Evolutionary conservation across 2,113 vertebrate genomes (phyloP).

Genomic region (Microcebus lehilahytsara): DNA sequence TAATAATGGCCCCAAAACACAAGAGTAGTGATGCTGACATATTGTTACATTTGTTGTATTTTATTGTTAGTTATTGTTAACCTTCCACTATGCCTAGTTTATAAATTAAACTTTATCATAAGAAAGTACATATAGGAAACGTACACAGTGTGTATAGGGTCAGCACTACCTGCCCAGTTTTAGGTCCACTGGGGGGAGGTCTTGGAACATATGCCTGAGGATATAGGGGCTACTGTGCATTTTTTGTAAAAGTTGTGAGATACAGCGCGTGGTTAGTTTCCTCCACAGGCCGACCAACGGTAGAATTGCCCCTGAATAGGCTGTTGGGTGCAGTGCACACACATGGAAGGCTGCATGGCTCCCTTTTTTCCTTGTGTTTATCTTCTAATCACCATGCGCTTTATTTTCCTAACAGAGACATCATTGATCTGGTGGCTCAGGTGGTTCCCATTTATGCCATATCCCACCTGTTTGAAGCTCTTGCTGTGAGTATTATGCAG

Average conservation of each 20-base stretch:
- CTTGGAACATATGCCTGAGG: not conserved
- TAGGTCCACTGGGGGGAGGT: not conserved
- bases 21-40: not conserved
- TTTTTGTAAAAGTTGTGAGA: not conserved
- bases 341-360: not conserved
- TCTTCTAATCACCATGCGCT: not conserved
- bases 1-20: not conserved
- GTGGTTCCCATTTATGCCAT: constrained; percentile 83
- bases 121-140: not conserved
- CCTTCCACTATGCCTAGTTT: not conserved
- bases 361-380: not conserved
- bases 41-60: not conserved
- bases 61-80: not conserved
- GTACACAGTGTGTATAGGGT: not conserved
- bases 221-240: not conserved
- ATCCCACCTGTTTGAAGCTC: constrained; percentile 82
- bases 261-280: not conserved
- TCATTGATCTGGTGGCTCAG: constrained; percentile 81
- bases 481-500: constrained; percentile 80
- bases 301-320: not conserved
- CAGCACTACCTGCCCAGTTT: not conserved
- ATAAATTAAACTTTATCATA: not conserved
- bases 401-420: constrained; percentile 79
- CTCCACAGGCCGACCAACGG: not conserved
- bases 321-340: not conserved